A percentile compares a stretch with the other conserved stretches of the same genome.
phyloP scores from a whole-genome alignment of 2,888 invertebrate genomes.

The Litoditis marina region DNA sequence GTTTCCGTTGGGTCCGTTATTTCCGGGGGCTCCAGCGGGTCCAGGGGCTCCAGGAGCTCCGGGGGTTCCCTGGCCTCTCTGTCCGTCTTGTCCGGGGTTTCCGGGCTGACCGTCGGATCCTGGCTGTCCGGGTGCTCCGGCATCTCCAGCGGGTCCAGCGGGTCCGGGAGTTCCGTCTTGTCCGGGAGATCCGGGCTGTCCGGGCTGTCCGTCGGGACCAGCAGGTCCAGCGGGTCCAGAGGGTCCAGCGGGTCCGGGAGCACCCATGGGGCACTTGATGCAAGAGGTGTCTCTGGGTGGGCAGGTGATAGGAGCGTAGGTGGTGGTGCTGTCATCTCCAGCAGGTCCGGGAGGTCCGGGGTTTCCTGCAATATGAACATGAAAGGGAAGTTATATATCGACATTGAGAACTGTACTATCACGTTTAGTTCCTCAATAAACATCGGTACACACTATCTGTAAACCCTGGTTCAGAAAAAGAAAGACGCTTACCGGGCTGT shows the following conservation, averaged over 20 bases:
- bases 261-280: slow-evolving; percentile 52
- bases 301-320: slow-evolving; percentile 48
- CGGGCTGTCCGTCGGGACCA: slow-evolving; percentile 52
- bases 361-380: too few species aligned
- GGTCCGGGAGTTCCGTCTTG: slow-evolving; percentile 40
- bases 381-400: too few species aligned
- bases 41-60: slow-evolving; percentile 44
- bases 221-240: slow-evolving; percentile 43
- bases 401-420: too few species aligned
- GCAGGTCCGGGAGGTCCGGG: slow-evolving; percentile 46
- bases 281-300: slow-evolving; percentile 38
- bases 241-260: slow-evolving; percentile 53
- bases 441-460: too few species aligned
- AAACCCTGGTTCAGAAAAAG: too few species aligned
- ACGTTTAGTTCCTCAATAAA: too few species aligned
- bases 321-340: slow-evolving; percentile 42
- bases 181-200: slow-evolving; percentile 46
- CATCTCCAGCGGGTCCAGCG: slow-evolving; percentile 47
- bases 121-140: slow-evolving; percentile 45
- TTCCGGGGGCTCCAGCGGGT: slow-evolving; percentile 31
- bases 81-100: slow-evolving; percentile 27
- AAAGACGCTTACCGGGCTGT: too few species aligned
- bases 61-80: slow-evolving; percentile 41
- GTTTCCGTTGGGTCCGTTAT: slow-evolving; percentile 16
- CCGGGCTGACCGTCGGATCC: slow-evolving; percentile 40